phyloP scores from a whole-genome alignment of 2,888 invertebrate species.

The Achlya flavicornis region DNA sequence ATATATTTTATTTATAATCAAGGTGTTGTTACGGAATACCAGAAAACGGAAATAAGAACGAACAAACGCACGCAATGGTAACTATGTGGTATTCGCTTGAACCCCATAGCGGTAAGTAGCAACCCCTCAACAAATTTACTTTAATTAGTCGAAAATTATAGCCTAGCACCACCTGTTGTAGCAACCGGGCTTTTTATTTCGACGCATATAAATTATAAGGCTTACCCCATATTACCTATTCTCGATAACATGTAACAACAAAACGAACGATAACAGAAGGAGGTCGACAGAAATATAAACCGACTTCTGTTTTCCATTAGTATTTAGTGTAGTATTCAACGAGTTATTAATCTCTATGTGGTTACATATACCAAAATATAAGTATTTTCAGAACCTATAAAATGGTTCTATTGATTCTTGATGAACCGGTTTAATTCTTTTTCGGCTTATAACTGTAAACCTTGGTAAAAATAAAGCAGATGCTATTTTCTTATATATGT shows the following conservation, averaged over 20 bases:
- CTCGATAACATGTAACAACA: not conserved
- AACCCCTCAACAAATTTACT: not conserved
- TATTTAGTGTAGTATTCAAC: not conserved
- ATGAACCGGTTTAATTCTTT: no score
- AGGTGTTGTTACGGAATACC: no score
- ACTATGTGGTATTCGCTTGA: not conserved
- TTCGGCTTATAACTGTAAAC: no score
- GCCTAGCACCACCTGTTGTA: not conserved
- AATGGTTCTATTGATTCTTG: no score
- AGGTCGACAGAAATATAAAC: not conserved
- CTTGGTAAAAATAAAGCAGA: no score
- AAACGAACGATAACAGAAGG: not conserved
- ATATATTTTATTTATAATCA: no score
- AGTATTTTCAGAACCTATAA: no score
- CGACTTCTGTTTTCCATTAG: not conserved
- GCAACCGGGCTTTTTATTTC: not conserved
- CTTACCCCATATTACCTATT: not conserved
- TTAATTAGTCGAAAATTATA: constrained; percentile 3
- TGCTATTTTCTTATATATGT: no score
- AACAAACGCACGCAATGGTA: not conserved
- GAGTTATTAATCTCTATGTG: no score
- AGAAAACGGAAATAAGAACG: not conserved
- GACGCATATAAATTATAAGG: not conserved
- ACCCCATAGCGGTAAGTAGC: not conserved
- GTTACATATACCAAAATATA: no score